Base-by-base conservation (phyloP, 2,113 vertebrate species). In the Antennarius striatus region DNA sequence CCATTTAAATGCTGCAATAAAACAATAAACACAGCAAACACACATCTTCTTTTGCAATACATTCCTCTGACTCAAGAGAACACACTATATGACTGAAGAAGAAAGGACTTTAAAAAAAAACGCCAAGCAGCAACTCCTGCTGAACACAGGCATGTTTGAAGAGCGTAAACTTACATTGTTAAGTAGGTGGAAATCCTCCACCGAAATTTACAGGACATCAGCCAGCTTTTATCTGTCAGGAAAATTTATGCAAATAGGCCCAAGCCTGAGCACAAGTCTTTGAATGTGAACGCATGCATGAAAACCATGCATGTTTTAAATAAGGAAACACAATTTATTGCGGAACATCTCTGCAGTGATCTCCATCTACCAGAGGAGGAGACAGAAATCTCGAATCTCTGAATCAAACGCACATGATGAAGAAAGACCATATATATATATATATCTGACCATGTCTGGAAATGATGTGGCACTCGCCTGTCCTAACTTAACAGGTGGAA, bases 121-220 rank as follows among this genome's bases (percentile, higher is more conserved):
- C 36, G 16, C 29, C 1, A 29, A 42, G 48, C 11, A 10, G 43
- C 63, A 17, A 43, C 43, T 46, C 40, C 43, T 42, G 67, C 55
- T 46, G 58, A 75, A 79, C 63, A 77, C 73, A 65, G 70, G 42
- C 10, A 45, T 68, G 56, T 73, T 73, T 68, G 49, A 81, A 29
- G 22, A 67, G 7, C 0, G 64, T 58, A 81, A 81, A 76, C 52
- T 65, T 68, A 66, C 73, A 61, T 56, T 61, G 70, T 58, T 63
- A 69, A 67, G 63, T 73, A 56, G 67, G 47, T 36, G 30, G 70
- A 75, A 50, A 62, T 80, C 66, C 58, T 78, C 50, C 58, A 71
- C 29, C 57, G 51, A 63, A 30, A 66, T 80, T 58, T 53, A 47
- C 49, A 63, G 58, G 64, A 56, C 61, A 71, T 66, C 42, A 28